Base-by-base conservation (phyloP, 2,797 vertebrate genomes). In the Eleutherodactylus coqui region DNA sequence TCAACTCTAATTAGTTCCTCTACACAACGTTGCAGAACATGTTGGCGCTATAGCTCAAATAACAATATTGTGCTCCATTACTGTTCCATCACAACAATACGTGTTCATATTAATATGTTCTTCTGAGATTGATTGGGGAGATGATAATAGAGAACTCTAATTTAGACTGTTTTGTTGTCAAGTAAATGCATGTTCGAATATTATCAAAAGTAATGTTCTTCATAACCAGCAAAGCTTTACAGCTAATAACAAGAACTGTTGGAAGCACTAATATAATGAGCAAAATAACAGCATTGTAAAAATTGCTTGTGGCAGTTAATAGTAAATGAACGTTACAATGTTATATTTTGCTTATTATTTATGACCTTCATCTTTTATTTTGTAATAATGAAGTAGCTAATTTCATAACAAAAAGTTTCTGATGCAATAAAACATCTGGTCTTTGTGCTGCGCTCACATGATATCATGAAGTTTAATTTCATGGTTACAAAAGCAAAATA, bases 391-490 rank as follows among this genome's bases (percentile, higher is more conserved):
- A 84, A 77, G 58, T 17, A 49, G 72, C 55, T 84, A 84, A 84
- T 75, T 76, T 76, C 72, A 84, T 76, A 60, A 82, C 45, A 84
- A 83, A 82, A 78, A 84, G 43, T 67, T 84, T 78, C 73, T 77
- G 83, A 84, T 67, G 75, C 43, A 77, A 77, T 84, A 84, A 84
- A 69, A 84, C 83, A 84, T 84, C 72, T 76, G 45, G 49, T 64
- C 41, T 62, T 76, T 84, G 53, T 76, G 51, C 72, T 76, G 24
- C 49, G 73, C 34, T 62, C 82, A 84, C 82, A 84, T 67, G 73
- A 76, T 76, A 84, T 73, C 27, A 49, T n/a, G 43, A 82, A 47
- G 70, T 75, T 84, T 64, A 47, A 84, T 84, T 45, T 84, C 82
- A 84, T 76, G 72, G 32, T 36, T 43, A 62, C 72, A 84, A 62